Percentiles rank a stretch among this genome's conserved stretches.
phyloP scores from a whole-genome alignment of 2,888 invertebrate species.

The Amblyteles armatorius region DNA sequence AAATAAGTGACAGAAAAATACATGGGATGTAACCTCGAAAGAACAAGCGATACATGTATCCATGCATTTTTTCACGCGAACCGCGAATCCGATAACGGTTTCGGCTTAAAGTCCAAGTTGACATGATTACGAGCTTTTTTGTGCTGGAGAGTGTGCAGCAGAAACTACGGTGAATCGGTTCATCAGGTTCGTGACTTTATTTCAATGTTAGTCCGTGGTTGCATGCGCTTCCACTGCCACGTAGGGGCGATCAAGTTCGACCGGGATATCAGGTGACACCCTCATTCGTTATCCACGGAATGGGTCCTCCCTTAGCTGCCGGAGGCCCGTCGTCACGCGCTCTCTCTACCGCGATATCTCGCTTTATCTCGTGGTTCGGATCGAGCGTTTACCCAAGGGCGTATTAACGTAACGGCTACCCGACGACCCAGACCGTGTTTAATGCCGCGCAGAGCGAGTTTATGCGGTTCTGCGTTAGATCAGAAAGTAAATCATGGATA shows the following conservation, averaged over 20 bases:
- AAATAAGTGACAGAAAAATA: too few species aligned
- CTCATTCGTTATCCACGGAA: slow-evolving; percentile 61
- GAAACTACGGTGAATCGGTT: background rate
- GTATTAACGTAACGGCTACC: slow-evolving; percentile 41
- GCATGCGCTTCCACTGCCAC: background rate
- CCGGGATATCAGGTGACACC: slow-evolving; percentile 49
- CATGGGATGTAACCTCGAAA: background rate
- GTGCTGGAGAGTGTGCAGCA: background rate
- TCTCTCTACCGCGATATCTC: slow-evolving; percentile 28
- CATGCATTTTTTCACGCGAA: background rate
- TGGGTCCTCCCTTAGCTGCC: slow-evolving; percentile 47
- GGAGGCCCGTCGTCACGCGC: slow-evolving; percentile 25
- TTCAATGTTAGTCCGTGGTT: background rate
- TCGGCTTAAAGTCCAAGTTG: background rate
- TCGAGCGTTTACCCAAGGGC: slow-evolving; percentile 38
- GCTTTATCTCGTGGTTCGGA: background rate
- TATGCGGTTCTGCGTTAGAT: slow-evolving; percentile 42
- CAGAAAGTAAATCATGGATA: slow-evolving; percentile 32
- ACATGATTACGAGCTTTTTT: background rate
- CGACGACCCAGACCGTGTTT: slow-evolving; percentile 5
- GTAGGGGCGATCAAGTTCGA: slow-evolving; percentile 41
- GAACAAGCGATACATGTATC: background rate
- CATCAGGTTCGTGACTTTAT: background rate
- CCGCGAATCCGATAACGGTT: background rate
- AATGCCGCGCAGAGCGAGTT: slow-evolving; percentile 41